Conservation (phyloP, 2,113 vertebrate species). For the Grantiella picta region DNA sequence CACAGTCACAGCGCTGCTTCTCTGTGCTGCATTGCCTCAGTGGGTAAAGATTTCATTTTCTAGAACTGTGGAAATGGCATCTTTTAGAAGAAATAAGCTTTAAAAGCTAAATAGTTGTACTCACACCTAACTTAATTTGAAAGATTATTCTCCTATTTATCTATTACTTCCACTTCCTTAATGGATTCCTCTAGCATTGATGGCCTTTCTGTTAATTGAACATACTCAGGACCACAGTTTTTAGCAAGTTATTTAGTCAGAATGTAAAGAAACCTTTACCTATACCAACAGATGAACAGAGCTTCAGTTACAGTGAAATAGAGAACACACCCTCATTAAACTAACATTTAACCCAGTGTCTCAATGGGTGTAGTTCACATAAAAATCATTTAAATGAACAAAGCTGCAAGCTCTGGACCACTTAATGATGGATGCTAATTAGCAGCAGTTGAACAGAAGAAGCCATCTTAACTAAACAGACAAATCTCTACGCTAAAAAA, state of each 20-base stretch:
- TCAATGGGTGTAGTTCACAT: conserved; percentile 2
- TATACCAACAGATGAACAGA: neutral
- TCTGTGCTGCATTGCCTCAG: neutral
- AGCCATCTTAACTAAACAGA: conserved; percentile 50
- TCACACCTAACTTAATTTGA: neutral
- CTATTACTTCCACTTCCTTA: neutral
- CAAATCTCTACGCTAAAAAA: conserved; percentile 47
- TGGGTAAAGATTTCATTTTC: neutral
- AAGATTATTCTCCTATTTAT: conserved; percentile 9
- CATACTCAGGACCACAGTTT: conserved; percentile 29
- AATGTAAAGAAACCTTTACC: neutral
- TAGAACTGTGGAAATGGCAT: neutral
- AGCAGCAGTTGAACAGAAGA: conserved; percentile 49
- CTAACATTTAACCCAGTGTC: conserved; percentile 51
- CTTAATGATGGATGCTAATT: conserved; percentile 64
- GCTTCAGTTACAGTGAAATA: conserved; percentile 40
- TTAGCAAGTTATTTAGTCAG: conserved; percentile 30
- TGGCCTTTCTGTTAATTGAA: conserved; percentile 24
- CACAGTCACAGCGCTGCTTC: neutral
- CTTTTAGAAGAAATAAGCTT: neutral
- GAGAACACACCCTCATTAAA: conserved; percentile 47
- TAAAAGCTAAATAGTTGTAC: neutral
- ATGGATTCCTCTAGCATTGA: neutral
- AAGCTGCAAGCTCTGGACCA: conserved; percentile 24
- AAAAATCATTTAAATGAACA: conserved; percentile 52